A percentile compares a stretch with the other conserved stretches of the same genome.
Conservation (phyloP, 2,113 vertebrate species). For the Hiodon alosoides region DNA sequence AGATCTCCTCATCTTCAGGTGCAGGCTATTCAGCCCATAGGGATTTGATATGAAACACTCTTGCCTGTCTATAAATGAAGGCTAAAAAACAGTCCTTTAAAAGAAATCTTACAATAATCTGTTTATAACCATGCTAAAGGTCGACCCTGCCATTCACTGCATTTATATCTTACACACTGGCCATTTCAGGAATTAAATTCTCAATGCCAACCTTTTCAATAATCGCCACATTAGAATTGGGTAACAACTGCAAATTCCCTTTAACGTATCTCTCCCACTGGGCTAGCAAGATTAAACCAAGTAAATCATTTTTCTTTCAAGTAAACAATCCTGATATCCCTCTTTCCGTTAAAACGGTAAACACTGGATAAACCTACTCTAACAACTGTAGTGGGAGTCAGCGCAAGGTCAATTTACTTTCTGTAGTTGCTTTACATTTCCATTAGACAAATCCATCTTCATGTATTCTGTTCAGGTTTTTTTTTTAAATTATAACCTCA, state of each 20-base stretch:
- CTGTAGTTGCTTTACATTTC: not conserved
- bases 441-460: too few relatives aligned
- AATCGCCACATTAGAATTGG: conserved; percentile 3
- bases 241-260: not conserved
- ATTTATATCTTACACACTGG: not conserved
- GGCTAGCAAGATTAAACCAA: not conserved
- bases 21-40: too few relatives aligned
- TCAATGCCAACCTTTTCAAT: conserved; percentile 2
- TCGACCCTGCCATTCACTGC: not conserved
- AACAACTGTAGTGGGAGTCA: not conserved
- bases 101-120: not conserved
- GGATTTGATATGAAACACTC: too few relatives aligned
- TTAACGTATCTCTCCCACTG: conserved; percentile 4
- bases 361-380: not conserved
- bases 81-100: too few relatives aligned
- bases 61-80: too few relatives aligned
- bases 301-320: not conserved
- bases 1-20: too few relatives aligned
- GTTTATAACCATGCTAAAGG: not conserved
- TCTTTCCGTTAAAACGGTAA: not conserved
- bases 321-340: not conserved
- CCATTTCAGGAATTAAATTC: not conserved
- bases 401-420: not conserved
- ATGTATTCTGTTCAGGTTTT: too few relatives aligned
- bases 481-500: too few relatives aligned